Conservation (phyloP, 2,113 vertebrate species). For the Lepus americanus region DNA sequence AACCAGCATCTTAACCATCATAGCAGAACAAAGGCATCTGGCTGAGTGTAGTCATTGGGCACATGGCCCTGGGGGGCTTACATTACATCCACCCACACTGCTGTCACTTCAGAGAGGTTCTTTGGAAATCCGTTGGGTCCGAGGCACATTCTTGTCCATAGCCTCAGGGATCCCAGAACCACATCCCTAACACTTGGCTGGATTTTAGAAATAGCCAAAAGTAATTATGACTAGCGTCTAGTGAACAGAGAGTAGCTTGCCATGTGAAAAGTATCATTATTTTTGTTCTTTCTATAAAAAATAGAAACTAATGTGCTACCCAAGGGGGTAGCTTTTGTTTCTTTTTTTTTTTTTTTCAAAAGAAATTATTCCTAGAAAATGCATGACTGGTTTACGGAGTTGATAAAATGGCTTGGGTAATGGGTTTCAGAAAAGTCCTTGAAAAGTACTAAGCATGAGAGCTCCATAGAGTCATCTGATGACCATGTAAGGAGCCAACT, state of each 20-base stretch:
- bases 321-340: not conserved
- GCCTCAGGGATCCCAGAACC: not conserved
- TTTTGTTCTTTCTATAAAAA: slow-evolving; percentile 38
- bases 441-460: not conserved
- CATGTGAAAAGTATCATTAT: not conserved
- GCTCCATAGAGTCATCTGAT: not conserved
- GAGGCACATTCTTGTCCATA: not conserved
- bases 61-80: not conserved
- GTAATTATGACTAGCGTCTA: not conserved
- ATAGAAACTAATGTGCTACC: not conserved
- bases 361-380: not conserved
- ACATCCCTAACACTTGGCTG: not conserved
- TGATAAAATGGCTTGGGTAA: not conserved
- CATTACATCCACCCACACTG: no score
- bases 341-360: not conserved
- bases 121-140: not conserved
- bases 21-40: not conserved
- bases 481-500: not conserved
- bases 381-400: not conserved
- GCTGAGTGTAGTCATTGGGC: not conserved
- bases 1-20: not conserved
- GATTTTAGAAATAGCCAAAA: slow-evolving; percentile 26
- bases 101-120: not conserved
- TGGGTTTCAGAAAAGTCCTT: not conserved
- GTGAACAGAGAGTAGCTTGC: not conserved